Base-by-base conservation (phyloP, 2,797 vertebrate genomes). In the Poliocrania exsul region DNA sequence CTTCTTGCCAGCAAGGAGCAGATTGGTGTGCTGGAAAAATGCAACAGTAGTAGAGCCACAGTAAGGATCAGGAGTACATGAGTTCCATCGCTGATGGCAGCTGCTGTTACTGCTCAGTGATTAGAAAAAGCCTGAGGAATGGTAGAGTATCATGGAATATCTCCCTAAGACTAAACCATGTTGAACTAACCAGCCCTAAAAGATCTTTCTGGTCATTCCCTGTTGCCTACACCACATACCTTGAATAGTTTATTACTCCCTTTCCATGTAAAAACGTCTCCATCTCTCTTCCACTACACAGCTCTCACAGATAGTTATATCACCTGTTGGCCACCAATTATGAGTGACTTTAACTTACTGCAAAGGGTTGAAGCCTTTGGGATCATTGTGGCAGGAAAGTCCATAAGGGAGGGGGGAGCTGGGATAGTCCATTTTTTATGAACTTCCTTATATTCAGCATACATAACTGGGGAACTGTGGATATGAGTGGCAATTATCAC, bases 211-310 rank as follows among this genome's bases (percentile, higher is more conserved):
- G 49, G 42, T 50, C 50, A 38, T 47, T n/a, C 13, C 31, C 42
- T 29, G 1, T 15, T 51, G 10, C 47, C 49, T 33, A 8, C 5
- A 10, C 10, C 56, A 73, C 57, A 38, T 33, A 29, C 17, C 16
- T 31, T 25, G 15, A 75, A 21, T 2, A 19, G 35, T 79, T 83
- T 37, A 47, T 44, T 1, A 15, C 7, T 5, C 23, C 37, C 72
- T 69, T 4, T 21, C 33, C 5, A 2, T 13, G 13, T 14, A 73
- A 51, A n/a, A 58, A 28, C 14, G 15, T 42, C 37, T 91, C 46
- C 15, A n/a, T 29, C 10, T 44, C n/a, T 3, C 0, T 29, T 67
- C 0, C 1, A 3, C 33, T 8, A 25, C 0, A 0, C 28, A 40
- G 6, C 40, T 58, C 40, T 35, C n/a, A 33, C 21, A 70, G 25